Percentiles rank a stretch among this genome's conserved stretches.
phyloP scores from a whole-genome alignment of 2,113 vertebrate species.

The Petaurus breviceps region DNA sequence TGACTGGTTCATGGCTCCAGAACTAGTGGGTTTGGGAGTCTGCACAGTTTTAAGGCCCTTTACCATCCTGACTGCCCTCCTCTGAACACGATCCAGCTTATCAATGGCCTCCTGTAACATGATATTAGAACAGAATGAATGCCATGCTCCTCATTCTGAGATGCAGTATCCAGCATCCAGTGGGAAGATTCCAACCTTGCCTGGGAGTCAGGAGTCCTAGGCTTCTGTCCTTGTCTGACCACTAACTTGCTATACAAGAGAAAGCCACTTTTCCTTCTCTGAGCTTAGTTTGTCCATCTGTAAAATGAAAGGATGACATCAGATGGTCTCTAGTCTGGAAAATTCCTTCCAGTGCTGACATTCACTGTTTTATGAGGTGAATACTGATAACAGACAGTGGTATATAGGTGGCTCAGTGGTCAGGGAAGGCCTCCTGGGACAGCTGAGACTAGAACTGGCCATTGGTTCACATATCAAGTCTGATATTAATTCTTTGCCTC shows the following conservation, averaged over 20 bases:
- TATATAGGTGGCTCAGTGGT: background rate
- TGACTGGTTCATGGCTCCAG: background rate
- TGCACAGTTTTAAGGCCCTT: background rate
- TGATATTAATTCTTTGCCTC: background rate
- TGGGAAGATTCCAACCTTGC: background rate
- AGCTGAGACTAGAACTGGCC: background rate
- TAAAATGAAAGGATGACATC: conserved; percentile 17
- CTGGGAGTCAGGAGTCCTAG: background rate
- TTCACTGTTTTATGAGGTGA: background rate
- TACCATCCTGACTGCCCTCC: background rate
- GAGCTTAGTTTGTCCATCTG: conserved; percentile 13
- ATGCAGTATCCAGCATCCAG: background rate
- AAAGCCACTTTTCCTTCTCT: background rate
- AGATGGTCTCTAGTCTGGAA: background rate
- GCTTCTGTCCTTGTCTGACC: background rate
- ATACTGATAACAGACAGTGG: background rate
- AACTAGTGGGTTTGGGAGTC: background rate
- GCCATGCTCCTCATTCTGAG: background rate
- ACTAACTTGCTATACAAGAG: background rate
- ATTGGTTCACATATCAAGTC: background rate
- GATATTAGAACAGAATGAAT: background rate
- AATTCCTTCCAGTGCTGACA: background rate
- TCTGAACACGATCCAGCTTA: background rate
- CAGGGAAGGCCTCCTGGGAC: background rate
- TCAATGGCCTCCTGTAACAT: background rate